Conservation (phyloP, 2,797 vertebrate genomes). For the Jordanella pulchra region DNA sequence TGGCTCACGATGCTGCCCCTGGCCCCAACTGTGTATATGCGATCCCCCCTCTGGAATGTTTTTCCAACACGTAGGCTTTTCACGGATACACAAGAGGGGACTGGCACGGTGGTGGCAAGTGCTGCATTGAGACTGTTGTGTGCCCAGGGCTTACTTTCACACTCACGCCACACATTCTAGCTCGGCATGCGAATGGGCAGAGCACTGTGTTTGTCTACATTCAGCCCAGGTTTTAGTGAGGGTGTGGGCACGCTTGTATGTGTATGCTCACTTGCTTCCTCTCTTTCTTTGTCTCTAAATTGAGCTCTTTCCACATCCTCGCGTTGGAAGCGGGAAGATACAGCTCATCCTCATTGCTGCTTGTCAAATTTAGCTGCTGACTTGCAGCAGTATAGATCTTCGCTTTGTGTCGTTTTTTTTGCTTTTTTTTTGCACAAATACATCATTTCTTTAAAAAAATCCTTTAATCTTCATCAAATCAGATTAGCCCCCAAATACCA, state of each 20-base stretch:
- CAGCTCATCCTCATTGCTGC: constrained; percentile 8
- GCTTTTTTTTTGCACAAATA: constrained; percentile 37
- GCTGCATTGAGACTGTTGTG: constrained; percentile 74
- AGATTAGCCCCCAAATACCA: constrained; percentile 92
- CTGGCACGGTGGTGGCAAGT: constrained; percentile 80
- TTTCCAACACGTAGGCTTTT: constrained; percentile 78
- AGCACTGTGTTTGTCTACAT: constrained; percentile 70
- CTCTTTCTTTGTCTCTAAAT: constrained; percentile 58
- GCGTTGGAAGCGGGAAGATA: constrained; percentile 28
- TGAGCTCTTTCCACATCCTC: constrained; percentile 35
- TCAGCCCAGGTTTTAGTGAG: constrained; percentile 59
- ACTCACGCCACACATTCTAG: constrained; percentile 77
- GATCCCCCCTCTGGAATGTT: constrained; percentile 75
- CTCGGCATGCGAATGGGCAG: constrained; percentile 71
- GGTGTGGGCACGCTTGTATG: constrained; percentile 50
- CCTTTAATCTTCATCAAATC: constrained; percentile 88
- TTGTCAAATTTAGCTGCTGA: constrained; percentile 11
- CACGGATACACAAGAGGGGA: constrained; percentile 73
- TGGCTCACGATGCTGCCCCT: constrained; percentile 57
- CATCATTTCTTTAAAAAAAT: constrained; percentile 7
- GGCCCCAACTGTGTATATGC: constrained; percentile 70
- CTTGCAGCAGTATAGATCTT: background rate
- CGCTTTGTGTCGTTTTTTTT: background rate
- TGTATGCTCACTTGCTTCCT: constrained; percentile 51
- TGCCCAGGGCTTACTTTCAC: constrained; percentile 75